Conservation (phyloP, 30 jellyfish, hydroid and myxozoan genomes). For the Aurelia sp. region DNA sequence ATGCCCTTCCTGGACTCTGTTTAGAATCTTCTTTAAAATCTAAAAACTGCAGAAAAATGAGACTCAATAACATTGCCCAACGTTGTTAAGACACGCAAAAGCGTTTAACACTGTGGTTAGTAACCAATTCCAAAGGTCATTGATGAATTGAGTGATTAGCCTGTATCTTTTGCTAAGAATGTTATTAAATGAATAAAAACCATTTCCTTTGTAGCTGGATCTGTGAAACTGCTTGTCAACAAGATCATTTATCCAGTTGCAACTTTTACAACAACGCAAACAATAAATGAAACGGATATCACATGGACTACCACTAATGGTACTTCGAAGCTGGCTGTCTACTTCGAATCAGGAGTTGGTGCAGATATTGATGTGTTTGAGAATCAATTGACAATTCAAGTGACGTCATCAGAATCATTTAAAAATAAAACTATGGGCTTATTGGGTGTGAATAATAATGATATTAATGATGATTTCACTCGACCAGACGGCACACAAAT, state of each 20-base stretch:
- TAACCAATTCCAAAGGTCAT: too few relatives aligned
- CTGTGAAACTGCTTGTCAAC: constrained; percentile 38
- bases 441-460: constrained; percentile 55
- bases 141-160: too few relatives aligned
- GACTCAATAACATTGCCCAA: too few relatives aligned
- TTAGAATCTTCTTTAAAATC: too few relatives aligned
- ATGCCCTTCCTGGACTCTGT: too few relatives aligned
- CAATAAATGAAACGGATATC: constrained; percentile 63
- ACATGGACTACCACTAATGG: constrained; percentile 31
- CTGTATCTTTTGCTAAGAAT: too few relatives aligned
- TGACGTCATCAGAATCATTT: constrained; percentile 7
- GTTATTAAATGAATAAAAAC: too few relatives aligned
- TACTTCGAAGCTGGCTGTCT: constrained; percentile 26
- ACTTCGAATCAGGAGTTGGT: constrained; percentile 48
- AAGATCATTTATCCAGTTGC: constrained; percentile 15
- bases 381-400: constrained; percentile 35
- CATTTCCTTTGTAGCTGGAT: constrained; percentile 38
- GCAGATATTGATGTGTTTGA: constrained; percentile 34
- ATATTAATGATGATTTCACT: constrained; percentile 59
- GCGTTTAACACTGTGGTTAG: too few relatives aligned
- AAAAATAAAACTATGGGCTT: constrained; percentile 56
- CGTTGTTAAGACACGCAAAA: too few relatives aligned
- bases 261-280: constrained; percentile 37
- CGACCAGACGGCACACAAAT: constrained; percentile 62
- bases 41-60: too few relatives aligned